Base-by-base conservation (phyloP, 2,888 invertebrate species). In the Laspeyria flexula region DNA sequence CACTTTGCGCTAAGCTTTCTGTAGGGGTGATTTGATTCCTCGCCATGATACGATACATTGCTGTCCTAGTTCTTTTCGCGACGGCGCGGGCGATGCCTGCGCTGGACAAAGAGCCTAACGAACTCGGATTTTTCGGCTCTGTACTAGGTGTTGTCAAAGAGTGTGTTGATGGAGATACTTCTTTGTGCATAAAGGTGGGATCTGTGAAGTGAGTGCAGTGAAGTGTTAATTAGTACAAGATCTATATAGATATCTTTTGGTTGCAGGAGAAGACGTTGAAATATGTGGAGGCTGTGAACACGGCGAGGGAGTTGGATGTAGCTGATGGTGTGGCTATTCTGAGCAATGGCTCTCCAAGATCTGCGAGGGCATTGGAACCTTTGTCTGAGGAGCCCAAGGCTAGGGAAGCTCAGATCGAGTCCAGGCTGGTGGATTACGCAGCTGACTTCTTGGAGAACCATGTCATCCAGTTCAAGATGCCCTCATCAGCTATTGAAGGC, bases 381-480 rank as follows among this genome's bases (percentile, higher is more conserved):
- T 83, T 96, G 65, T 95, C 96, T 23, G 93, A 94, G 34, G 96
- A 97, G 72, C 93, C 94, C 29, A 95, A 95, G 74, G 95, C 95
- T 34, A 94, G 96, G 53, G 96, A 96, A 84, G 93, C 94, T 35
- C 95, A 95, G 66, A 92, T 96, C n/a, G 96, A 96, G 73, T 93
- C 94, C 13, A 93, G 96, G 60, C 92, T 97, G 57, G 92, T 96
- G 48, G 96, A 97, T 75, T 94, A 95, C 59, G 93, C 96, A 44
- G 95, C 96, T 64, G 94, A 96, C 66, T 96, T 97, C 93, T 90
- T 97, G 67, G 95, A 96, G 71, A 95, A 96, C 59, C 97, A 97
- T 83, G 96, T 96, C 25, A 93, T 97, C 63, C 96, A 97, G 84
- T 95, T 97, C 80, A 96, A 95, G 79, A 91, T 97, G 35, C 97